Base-by-base conservation (phyloP, 2,113 vertebrate species). In the Eleginops maclovinus region DNA sequence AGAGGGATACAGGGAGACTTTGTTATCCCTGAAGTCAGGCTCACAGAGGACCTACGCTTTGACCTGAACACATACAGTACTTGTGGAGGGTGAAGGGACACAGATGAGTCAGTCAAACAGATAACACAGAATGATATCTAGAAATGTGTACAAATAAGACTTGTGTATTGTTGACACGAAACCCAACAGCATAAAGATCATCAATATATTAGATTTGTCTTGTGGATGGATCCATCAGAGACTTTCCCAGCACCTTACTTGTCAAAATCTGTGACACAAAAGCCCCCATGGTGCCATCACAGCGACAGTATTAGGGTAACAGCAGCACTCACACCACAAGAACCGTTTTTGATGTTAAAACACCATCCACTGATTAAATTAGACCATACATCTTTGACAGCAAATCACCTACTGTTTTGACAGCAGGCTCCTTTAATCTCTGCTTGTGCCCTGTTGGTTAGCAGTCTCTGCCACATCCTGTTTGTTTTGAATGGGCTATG, bases 361-460 rank as follows among this genome's bases (percentile, higher is more conserved):
- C 36, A 72, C 61, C 16, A 74, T 44, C 43, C 17, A 31, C 55
- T 56, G 53, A 81, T 74, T 77, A 70, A 78, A 83, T 81, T 59
- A 81, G 73, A 61, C 19, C 12, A 53, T 28, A 60, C 0, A 66
- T 60, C 72, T 79, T 31, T 77, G 54, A 75, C 47, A 82, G 47
- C 26, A 61, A 50, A 74, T 79, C 75, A 79, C 54, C 68, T 56
- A 31, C 61, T 77, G 77, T 64, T 81, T 56, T 72, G 79, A 88
- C 72, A 80, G 81, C 4, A 72, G 51, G 31, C 22, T 68, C 51
- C 62, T 63, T 49, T 65, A 49, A 83, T 86, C 66, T 64, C 51
- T 72, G 40, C 14, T 24, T 43, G 62, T 44, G 62, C 43, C n/a
- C 24, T 9, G 56, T 50, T 50, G 6, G 41, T 64, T 56, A 79